Conservation (phyloP, 2,113 vertebrate genomes). For the Phaetusa simplex region DNA sequence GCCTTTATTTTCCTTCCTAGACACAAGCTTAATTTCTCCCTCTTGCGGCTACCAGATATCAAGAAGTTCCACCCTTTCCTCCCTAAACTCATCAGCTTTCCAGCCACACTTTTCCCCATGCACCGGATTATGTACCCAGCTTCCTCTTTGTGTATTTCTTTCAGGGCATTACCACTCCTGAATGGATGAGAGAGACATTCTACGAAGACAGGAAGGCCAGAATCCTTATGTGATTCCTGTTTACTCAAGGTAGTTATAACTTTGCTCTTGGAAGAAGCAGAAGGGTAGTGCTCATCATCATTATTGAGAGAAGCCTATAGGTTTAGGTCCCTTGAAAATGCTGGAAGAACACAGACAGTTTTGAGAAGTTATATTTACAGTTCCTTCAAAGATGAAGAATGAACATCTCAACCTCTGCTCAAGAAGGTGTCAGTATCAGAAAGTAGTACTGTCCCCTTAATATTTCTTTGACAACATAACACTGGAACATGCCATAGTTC, state of each 20-base stretch:
- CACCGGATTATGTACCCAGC: neutral
- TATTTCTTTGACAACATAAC: neutral
- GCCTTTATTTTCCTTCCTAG: neutral
- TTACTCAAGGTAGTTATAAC: neutral
- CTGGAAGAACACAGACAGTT: neutral
- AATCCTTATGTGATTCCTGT: neutral
- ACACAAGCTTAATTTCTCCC: neutral
- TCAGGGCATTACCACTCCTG: neutral
- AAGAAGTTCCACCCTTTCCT: neutral
- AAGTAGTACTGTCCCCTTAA: neutral
- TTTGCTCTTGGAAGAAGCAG: neutral
- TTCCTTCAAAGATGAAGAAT: neutral
- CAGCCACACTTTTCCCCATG: accelerated
- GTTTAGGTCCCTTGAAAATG: neutral
- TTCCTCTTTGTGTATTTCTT: neutral
- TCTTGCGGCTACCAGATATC: neutral
- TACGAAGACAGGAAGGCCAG: neutral
- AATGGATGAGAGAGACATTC: neutral
- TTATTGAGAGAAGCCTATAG: neutral
- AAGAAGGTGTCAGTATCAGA: neutral
- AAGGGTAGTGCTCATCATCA: neutral
- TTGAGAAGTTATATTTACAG: neutral
- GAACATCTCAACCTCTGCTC: neutral
- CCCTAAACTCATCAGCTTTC: neutral
- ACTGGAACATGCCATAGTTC: neutral